These are phyloP conservation scores for Mohoua ochrocephala DNA, from an alignment of 2,113 vertebrate genomes.

Conservation along the genomic window DNA sequence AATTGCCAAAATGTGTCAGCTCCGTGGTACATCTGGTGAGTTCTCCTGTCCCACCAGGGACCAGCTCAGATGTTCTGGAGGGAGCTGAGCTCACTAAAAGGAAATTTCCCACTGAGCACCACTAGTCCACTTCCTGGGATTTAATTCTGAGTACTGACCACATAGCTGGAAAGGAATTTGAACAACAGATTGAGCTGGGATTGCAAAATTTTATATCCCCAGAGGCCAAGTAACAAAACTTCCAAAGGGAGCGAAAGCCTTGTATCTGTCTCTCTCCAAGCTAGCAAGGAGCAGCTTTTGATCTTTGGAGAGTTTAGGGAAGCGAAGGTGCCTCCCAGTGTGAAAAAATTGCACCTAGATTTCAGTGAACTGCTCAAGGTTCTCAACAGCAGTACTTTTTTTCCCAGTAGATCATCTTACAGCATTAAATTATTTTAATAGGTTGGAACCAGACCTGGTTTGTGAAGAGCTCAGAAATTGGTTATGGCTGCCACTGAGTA, in stretches of 20 bases:
- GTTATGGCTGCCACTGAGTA: background rate
- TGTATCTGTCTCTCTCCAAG: background rate
- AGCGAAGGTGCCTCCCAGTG: background rate
- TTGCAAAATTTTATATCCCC: slow-evolving; percentile 22
- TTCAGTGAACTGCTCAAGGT: background rate
- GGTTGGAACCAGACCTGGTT: background rate
- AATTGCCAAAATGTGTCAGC: background rate
- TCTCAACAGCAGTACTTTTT: background rate
- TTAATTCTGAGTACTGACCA: slow-evolving; percentile 17
- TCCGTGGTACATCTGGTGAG: background rate
- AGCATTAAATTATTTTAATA: background rate
- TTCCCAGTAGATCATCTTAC: background rate
- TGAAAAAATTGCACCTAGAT: background rate
- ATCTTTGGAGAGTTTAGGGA: slow-evolving; percentile 16
- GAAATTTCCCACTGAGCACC: slow-evolving; percentile 21
- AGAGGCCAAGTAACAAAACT: slow-evolving; percentile 21
- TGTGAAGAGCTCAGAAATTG: background rate
- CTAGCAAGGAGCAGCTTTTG: slow-evolving; percentile 1
- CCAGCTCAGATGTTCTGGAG: slow-evolving; percentile 3
- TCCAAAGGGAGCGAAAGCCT: background rate
- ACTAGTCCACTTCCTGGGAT: background rate
- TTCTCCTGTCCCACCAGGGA: background rate
- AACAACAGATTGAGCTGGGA: background rate
- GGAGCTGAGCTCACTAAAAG: slow-evolving; percentile 3
- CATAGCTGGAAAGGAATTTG: slow-evolving; percentile 35